A percentile compares a stretch with the other conserved stretches of the same genome.
Conservation (phyloP, 2,113 vertebrate genomes). For the Anser brachyrhynchus region DNA sequence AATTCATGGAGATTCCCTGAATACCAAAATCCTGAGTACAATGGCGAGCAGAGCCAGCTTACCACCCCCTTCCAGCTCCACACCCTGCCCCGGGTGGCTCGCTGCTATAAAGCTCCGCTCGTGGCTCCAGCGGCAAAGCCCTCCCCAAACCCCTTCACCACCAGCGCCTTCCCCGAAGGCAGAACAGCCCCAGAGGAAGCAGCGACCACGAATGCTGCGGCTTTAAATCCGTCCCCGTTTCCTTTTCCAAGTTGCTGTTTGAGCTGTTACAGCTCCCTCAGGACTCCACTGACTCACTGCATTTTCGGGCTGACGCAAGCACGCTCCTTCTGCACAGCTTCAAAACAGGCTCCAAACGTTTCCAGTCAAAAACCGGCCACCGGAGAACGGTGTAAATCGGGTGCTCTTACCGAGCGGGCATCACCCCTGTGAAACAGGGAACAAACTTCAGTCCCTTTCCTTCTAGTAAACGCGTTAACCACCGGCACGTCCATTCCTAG, state of each 20-base stretch:
- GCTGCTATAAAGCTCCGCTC: background rate
- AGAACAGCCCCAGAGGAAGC: background rate
- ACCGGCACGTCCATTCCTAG: background rate
- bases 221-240: conserved; percentile 73
- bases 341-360: conserved; percentile 63
- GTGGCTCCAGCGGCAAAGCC: background rate
- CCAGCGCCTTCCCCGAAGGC: background rate
- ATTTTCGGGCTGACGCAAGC: conserved; percentile 77
- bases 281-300: conserved; percentile 74
- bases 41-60: conserved; percentile 13
- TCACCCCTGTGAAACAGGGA: background rate
- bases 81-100: conserved; percentile 50
- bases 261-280: conserved; percentile 71
- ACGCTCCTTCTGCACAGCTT: conserved; percentile 66
- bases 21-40: conserved; percentile 63
- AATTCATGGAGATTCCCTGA: conserved; percentile 65
- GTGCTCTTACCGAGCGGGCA: background rate
- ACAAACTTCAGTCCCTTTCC: background rate
- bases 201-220: conserved; percentile 45
- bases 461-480: background rate
- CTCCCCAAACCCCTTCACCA: conserved; percentile 26
- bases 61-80: conserved; percentile 44
- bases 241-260: conserved; percentile 70
- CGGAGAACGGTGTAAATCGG: background rate
- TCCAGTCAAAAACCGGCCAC: conserved; percentile 50